phyloP scores from a whole-genome alignment of 1,140 invertebrate species.

The Rhopalosiphum maidis region DNA sequence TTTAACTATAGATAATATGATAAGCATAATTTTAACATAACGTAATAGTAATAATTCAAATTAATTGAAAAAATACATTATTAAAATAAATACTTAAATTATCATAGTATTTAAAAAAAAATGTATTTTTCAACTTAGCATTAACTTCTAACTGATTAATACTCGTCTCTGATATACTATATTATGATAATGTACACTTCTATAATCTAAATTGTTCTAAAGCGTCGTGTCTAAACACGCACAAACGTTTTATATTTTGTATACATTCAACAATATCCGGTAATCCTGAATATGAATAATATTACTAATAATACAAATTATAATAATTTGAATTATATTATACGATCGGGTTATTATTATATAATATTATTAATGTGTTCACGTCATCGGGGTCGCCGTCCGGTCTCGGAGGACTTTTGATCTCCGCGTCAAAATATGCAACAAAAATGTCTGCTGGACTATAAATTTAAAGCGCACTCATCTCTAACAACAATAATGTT shows the following conservation, averaged over 20 bases:
- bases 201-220: background rate
- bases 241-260: background rate
- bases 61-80: too few species aligned
- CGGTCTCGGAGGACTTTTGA: background rate
- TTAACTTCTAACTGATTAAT: background rate
- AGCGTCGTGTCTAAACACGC: background rate
- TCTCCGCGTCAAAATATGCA: background rate
- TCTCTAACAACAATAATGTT: background rate
- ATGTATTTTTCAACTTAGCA: too few species aligned
- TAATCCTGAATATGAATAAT: background rate
- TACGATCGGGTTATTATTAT: background rate
- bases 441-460: background rate
- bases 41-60: too few species aligned
- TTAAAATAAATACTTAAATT: too few species aligned
- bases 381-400: background rate
- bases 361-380: background rate
- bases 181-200: background rate
- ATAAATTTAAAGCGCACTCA: background rate
- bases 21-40: too few species aligned
- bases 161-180: background rate
- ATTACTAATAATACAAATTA: background rate
- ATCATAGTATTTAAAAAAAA: too few species aligned
- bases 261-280: background rate
- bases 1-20: too few species aligned
- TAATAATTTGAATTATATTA: too few species aligned